These are phyloP conservation scores for Drosophila mimetica DNA, from an alignment of 2,888 invertebrate genomes.

Conservation along the genomic window DNA sequence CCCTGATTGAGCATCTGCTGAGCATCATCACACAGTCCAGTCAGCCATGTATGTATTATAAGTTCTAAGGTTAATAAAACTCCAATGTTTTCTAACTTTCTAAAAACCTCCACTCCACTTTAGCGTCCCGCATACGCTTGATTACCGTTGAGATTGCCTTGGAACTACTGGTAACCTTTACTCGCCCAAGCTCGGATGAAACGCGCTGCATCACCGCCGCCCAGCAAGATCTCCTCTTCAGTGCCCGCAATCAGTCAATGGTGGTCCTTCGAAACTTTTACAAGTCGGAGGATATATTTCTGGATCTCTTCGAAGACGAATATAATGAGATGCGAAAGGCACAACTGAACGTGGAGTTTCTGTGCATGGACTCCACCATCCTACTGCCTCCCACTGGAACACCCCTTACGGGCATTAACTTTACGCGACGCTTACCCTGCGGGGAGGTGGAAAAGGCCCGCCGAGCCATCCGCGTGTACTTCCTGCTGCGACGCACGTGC, in stretches of 20 bases:
- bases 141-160: conserved; percentile 96
- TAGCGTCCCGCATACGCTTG: conserved; percentile 94
- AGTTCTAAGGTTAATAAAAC: not conserved
- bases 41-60: conserved; percentile 89
- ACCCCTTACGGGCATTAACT: conserved; percentile 97
- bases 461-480: conserved; percentile 96
- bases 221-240: conserved; percentile 87
- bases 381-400: conserved; percentile 97
- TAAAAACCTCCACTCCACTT: not conserved
- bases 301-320: conserved; percentile 99
- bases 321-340: conserved; percentile 96
- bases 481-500: conserved; percentile 92
- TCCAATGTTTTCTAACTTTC: not conserved
- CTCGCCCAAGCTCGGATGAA: conserved; percentile 80
- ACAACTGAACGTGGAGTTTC: conserved; percentile 95
- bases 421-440: conserved; percentile 96
- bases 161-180: conserved; percentile 90
- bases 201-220: conserved; percentile 83
- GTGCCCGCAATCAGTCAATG: conserved; percentile 92
- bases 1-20: conserved; percentile 92
- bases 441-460: conserved; percentile 96
- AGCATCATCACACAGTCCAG: conserved; percentile 93
- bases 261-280: conserved; percentile 95
- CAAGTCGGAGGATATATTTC: conserved; percentile 98
- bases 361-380: conserved; percentile 98